These are phyloP conservation scores for Hycleus cichorii DNA, from an alignment of 1,140 invertebrate species.

Conservation along the genomic window DNA sequence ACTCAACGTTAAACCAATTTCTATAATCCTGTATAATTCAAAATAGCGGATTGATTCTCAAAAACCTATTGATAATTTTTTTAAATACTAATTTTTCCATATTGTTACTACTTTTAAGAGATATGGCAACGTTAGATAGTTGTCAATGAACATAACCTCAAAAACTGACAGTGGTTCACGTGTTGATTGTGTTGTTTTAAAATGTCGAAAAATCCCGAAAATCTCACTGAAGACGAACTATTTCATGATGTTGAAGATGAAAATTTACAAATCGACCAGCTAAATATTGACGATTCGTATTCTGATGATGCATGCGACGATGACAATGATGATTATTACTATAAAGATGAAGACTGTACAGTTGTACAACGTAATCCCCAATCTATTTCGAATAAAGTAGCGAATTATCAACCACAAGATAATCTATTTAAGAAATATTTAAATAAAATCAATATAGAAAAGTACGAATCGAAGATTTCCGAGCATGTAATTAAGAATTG, in stretches of 20 bases:
- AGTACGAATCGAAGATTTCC: slow-evolving; percentile 64
- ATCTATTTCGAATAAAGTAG: slow-evolving; percentile 54
- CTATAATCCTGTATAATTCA: no score
- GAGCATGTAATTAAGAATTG: slow-evolving; percentile 55
- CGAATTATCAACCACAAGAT: slow-evolving; percentile 70
- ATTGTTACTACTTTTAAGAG: no score
- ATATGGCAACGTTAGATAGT: no score
- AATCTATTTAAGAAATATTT: slow-evolving; percentile 72
- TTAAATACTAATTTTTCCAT: no score
- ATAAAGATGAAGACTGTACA: slow-evolving; percentile 28
- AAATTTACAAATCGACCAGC: slow-evolving; percentile 29
- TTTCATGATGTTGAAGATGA: slow-evolving; percentile 43
- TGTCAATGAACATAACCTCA: background rate
- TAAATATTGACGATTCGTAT: slow-evolving; percentile 20
- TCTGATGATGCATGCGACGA: slow-evolving; percentile 30
- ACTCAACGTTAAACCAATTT: no score
- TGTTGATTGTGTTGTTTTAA: background rate
- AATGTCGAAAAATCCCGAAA: background rate
- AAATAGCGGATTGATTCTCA: no score
- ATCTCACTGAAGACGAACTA: slow-evolving; percentile 35
- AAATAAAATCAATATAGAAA: slow-evolving; percentile 79
- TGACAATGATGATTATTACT: slow-evolving; percentile 27
- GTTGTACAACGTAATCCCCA: slow-evolving; percentile 45
- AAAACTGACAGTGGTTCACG: background rate
- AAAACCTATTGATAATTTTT: no score